Conservation (phyloP, 92 coral and sea anemone species). For the Desmophyllum pertusum region DNA sequence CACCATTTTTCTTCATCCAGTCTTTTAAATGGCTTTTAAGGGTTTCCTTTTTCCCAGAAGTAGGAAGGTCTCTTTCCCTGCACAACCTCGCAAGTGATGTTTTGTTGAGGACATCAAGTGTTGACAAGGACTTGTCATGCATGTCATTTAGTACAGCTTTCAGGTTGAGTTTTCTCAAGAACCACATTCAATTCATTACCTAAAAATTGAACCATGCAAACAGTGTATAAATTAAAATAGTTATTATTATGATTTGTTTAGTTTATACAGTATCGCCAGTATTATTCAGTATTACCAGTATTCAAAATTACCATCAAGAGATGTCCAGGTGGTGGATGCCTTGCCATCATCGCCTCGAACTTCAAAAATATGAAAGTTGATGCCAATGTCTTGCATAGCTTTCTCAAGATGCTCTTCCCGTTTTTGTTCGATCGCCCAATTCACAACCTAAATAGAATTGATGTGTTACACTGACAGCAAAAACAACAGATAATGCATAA, state of each 20-base stretch:
- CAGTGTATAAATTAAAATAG: too few species aligned
- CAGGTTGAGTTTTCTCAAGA: not conserved
- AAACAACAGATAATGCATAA: too few species aligned
- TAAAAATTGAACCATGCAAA: too few species aligned
- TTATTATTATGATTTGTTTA: too few species aligned
- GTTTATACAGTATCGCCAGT: too few species aligned
- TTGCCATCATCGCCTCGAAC: slow-evolving; percentile 25
- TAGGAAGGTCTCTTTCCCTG: not conserved
- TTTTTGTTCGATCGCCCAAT: slow-evolving; percentile 35
- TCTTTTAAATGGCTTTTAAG: slow-evolving; percentile 14
- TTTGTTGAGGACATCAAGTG: slow-evolving; percentile 1
- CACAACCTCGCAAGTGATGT: not conserved
- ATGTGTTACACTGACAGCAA: too few species aligned
- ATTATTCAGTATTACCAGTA: too few species aligned
- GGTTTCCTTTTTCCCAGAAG: not conserved
- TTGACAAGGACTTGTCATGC: slow-evolving; percentile 23
- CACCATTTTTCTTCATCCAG: slow-evolving; percentile 31
- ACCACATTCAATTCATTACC: slow-evolving; percentile 22
- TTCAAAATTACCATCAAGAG: slow-evolving; percentile 36
- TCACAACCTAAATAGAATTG: too few species aligned
- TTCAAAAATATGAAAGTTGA: slow-evolving; percentile 23
- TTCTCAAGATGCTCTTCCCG: slow-evolving; percentile 16
- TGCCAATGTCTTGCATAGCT: too few species aligned
- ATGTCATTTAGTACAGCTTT: slow-evolving; percentile 10
- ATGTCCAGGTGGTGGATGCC: slow-evolving; percentile 16